Evolutionary conservation across 2,888 invertebrate species (phyloP).

Genomic region (Xestia rhomboidea): DNA sequence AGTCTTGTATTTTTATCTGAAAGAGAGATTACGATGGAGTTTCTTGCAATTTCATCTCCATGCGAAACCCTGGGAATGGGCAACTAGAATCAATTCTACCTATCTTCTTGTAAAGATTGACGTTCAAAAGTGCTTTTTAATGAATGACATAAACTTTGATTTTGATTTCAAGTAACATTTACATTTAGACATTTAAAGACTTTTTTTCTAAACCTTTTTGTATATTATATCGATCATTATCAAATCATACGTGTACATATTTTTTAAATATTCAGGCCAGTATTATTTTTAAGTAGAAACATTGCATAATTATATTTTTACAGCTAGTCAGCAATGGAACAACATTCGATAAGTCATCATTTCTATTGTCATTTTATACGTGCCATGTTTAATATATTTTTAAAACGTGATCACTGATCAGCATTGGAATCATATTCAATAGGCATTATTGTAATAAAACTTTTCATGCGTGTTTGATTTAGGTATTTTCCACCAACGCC

Average conservation of each 20-base stretch:
- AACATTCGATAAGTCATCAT: conserved; percentile 36
- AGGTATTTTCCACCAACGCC: conserved; percentile 2
- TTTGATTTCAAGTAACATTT: not conserved
- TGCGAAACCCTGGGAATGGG: not conserved
- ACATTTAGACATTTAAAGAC: not conserved
- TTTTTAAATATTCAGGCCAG: conserved; percentile 15
- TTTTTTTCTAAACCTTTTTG: not conserved
- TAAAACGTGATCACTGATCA: conserved; percentile 51
- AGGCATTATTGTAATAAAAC: not conserved
- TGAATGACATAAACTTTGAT: not conserved
- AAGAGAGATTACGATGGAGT: not conserved
- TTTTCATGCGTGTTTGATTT: not conserved
- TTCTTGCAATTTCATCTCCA: not conserved
- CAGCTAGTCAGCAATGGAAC: conserved; percentile 31
- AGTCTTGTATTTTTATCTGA: not conserved
- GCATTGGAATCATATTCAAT: conserved; percentile 27
- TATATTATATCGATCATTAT: not conserved
- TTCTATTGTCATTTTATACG: conserved; percentile 45
- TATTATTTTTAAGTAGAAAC: conserved; percentile 10
- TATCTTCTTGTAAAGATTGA: not conserved
- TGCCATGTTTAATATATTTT: conserved; percentile 38
- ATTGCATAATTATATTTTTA: conserved; percentile 15
- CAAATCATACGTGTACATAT: not conserved
- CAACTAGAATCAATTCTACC: not conserved
- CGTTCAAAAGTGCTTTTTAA: not conserved